These are phyloP conservation scores for Popillia japonica DNA, from an alignment of 1,140 invertebrate genomes.

Conservation along the genomic window DNA sequence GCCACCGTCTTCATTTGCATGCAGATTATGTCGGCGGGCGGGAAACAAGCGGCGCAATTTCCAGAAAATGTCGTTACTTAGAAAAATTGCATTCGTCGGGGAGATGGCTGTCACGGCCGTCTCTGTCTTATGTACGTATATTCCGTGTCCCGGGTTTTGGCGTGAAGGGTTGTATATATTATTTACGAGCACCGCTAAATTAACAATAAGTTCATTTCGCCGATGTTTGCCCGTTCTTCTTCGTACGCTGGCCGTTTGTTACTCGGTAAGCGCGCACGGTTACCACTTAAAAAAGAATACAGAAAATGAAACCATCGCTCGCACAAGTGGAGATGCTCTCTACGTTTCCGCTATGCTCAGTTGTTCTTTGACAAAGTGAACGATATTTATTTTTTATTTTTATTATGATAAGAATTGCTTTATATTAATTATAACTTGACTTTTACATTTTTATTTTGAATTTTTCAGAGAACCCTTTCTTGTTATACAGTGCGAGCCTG, in stretches of 20 bases:
- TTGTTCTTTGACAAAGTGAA: too few species aligned
- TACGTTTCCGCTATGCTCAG: not conserved
- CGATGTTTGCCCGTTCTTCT: not conserved
- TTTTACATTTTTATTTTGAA: too few species aligned
- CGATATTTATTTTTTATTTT: too few species aligned
- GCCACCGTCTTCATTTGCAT: not conserved
- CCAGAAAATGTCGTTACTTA: slow-evolving; percentile 14
- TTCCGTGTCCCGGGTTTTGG: not conserved
- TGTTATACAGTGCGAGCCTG: too few species aligned
- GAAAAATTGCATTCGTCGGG: slow-evolving; percentile 13
- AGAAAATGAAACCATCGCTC: not conserved
- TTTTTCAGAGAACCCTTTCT: too few species aligned
- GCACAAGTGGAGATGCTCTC: not conserved
- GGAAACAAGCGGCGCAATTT: not conserved
- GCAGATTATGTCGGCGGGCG: not conserved
- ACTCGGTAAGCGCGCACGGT: not conserved
- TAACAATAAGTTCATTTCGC: slow-evolving; percentile 15
- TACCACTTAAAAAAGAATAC: not conserved
- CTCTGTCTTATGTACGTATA: not conserved
- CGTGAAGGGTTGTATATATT: not conserved
- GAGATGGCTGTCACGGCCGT: not conserved
- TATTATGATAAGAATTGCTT: not conserved
- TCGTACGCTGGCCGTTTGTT: not conserved
- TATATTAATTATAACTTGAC: too few species aligned
- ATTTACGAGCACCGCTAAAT: slow-evolving; percentile 14